These are phyloP conservation scores for Urosaurus nigricauda DNA, from an alignment of 2,797 vertebrate species.

Conservation along the genomic window DNA sequence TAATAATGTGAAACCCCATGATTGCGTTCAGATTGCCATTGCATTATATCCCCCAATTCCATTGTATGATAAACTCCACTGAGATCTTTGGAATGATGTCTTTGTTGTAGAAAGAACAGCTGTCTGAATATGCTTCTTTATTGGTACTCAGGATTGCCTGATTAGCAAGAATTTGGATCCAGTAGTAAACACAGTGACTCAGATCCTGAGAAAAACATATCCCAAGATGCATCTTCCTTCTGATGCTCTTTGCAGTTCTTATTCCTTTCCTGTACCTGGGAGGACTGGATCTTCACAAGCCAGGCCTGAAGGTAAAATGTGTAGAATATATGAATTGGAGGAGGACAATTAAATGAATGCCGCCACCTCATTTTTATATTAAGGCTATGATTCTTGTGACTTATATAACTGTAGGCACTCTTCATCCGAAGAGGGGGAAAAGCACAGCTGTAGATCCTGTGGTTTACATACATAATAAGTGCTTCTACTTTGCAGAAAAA, in stretches of 20 bases:
- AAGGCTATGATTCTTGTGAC: neutral
- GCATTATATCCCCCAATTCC: too few relatives aligned
- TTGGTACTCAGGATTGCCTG: slow-evolving; percentile 80
- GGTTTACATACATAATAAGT: neutral
- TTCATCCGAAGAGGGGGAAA: too few relatives aligned
- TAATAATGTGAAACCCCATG: too few relatives aligned
- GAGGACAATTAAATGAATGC: neutral
- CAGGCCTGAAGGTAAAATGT: slow-evolving; percentile 69
- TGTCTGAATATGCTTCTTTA: neutral
- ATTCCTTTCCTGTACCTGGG: slow-evolving; percentile 82
- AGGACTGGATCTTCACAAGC: neutral
- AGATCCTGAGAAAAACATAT: slow-evolving; percentile 89
- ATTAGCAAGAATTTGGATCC: slow-evolving; percentile 77
- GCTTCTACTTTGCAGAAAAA: neutral
- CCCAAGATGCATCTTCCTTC: slow-evolving; percentile 85
- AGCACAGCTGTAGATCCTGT: neutral
- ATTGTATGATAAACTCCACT: too few relatives aligned
- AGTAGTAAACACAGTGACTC: slow-evolving; percentile 78
- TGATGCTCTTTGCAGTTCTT: slow-evolving; percentile 79
- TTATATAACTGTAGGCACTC: too few relatives aligned
- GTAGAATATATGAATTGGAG: neutral
- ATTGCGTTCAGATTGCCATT: too few relatives aligned
- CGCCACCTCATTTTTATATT: neutral
- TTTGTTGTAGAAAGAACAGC: accelerated
- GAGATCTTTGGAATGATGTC: too few relatives aligned